These are phyloP conservation scores for Rhopalosiphum maidis DNA, from an alignment of 1,140 invertebrate species.

Conservation along the genomic window DNA sequence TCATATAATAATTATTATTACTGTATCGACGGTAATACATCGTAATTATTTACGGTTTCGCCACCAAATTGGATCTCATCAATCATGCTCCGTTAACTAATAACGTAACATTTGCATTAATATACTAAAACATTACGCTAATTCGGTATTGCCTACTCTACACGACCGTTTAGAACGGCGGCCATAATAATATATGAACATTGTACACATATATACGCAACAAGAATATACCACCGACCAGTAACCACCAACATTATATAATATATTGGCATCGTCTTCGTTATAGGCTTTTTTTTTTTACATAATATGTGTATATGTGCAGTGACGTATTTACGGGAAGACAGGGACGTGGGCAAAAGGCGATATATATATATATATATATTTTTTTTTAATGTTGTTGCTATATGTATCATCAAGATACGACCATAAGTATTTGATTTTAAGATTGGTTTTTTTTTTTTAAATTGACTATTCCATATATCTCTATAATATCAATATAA, in stretches of 20 bases:
- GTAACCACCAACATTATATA: not conserved
- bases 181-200: not conserved
- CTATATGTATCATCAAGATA: too few relatives aligned
- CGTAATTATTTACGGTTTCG: not conserved
- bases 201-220: not conserved
- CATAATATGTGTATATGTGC: not conserved
- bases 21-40: not conserved
- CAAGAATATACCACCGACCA: not conserved
- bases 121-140: constrained; percentile 8
- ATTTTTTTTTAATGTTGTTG: too few relatives aligned
- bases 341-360: too few relatives aligned
- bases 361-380: too few relatives aligned
- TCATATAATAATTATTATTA: not conserved
- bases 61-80: not conserved
- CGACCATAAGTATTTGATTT: not conserved
- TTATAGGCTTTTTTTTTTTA: not conserved
- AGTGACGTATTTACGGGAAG: not conserved
- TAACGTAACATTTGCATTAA: constrained; percentile 31
- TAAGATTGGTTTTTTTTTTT: not conserved
- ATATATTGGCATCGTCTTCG: not conserved
- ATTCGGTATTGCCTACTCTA: not conserved
- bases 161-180: not conserved
- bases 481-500: too few relatives aligned
- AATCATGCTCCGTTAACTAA: not conserved
- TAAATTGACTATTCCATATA: too few relatives aligned